Evolutionary conservation across 2,888 invertebrate species (phyloP).

Genomic region (Eristalis arbustorum): DNA sequence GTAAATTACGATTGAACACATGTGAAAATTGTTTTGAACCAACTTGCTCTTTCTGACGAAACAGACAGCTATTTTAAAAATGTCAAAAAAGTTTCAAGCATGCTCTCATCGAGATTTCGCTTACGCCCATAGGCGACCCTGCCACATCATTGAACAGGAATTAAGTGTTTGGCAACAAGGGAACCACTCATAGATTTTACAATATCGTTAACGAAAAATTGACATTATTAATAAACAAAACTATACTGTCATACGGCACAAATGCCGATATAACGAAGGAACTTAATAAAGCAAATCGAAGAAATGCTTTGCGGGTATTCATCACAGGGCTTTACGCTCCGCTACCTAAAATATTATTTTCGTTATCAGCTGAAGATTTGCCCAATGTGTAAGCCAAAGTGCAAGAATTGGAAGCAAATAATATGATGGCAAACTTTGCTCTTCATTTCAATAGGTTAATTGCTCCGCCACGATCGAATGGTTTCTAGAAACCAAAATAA

Average conservation of each 20-base stretch:
- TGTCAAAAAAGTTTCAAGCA: no score
- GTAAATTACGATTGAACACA: no score
- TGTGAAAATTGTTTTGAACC: no score
- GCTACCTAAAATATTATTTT: background rate
- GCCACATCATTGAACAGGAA: no score
- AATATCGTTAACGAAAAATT: background rate
- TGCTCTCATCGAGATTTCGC: no score
- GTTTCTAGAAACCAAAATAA: no score
- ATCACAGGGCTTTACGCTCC: background rate
- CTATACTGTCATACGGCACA: background rate
- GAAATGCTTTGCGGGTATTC: background rate
- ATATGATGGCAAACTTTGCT: background rate
- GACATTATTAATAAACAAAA: background rate
- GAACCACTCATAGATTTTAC: background rate
- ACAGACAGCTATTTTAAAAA: no score
- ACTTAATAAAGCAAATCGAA: background rate
- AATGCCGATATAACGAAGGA: background rate
- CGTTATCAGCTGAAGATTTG: background rate
- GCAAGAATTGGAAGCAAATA: no score
- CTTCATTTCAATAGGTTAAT: background rate
- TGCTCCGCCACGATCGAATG: no score
- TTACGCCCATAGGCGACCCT: no score
- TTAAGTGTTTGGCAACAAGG: no score
- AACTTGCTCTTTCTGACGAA: no score
- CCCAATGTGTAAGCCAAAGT: background rate